Base-by-base conservation (phyloP, 2,113 vertebrate genomes). In the Neodontobutis hainanensis region DNA sequence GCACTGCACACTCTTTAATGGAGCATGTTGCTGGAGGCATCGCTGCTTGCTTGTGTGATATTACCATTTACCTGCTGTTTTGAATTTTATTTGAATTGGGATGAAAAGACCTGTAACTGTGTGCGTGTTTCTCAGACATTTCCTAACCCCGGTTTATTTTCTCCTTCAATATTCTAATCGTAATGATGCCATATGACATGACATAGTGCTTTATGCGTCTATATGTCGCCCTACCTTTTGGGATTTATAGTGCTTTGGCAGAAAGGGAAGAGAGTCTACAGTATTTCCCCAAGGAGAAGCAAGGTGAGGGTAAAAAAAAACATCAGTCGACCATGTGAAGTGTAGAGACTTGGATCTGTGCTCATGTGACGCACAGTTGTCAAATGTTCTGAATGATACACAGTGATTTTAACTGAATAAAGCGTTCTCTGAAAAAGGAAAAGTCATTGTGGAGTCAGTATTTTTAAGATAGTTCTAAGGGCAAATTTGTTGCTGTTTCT, bases 71-170 rank as follows among this genome's bases (percentile, higher is more conserved):
- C 86, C 74, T 85, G 82, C 85, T 86, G 82, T 87, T 91, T 89
- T 73, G 82, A 85, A 84, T 92, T 90, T 88, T 89, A 88, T 91
- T 92, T 90, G 88, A 92, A 87, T 90, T 87, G 76, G 82, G 84
- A 91, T 92, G 82, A 91, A 91, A 92, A 77, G 89, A 88, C 84
- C 61, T 81, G 65, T 77, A 65, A 69, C 81, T 73, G 70, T 83
- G 70, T 78, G 73, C 34, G 19, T 9, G 50, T 78, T n/a, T 83
- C 42, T 64, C 75, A 89, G 84, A 88, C 40, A 42, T 67, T 70
- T 77, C 72, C 90, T 82, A 87, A 85, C 83, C 78, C 52, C 49
- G 35, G 10, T 80, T 85, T 88, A 73, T 67, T 76, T 67, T 53
- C 61, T 73, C 51, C 59, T 46, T 61, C 63, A 42, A 81, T 47